Base-by-base conservation (phyloP, 2,797 vertebrate species). In the Tenualosa ilisha region DNA sequence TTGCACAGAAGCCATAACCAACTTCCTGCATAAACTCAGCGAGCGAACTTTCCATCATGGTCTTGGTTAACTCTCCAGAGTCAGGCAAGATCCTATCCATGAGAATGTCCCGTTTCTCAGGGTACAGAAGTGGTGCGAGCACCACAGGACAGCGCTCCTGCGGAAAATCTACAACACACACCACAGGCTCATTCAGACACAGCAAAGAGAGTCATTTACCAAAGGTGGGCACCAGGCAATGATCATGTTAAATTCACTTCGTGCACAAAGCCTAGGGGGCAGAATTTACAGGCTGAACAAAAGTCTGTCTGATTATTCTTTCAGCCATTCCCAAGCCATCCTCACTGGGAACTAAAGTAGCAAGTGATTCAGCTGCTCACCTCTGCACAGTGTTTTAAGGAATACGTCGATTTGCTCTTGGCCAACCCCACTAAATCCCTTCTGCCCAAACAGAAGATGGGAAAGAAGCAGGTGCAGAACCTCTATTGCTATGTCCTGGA, bases 81-180 rank as follows among this genome's bases (percentile, higher is more conserved):
- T 99, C 98, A 97, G 98, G 97, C 93, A 99, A 96, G 95, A 99
- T 99, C 96, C 98, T 98, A 95, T 99, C 98, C 98, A 99, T 99
- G 96, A 99, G 98, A 97, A 99, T 97, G 98, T 99, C 97, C 97
- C 98, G 98, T 98, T 99, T 99, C 98, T 99, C 98, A 98, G 98
- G 98, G 96, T 99, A 99, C 93, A 99, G 93, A 92, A 99, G 98
- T 98, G 98, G 98, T 98, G 98, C 97, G 93, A 99, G 98, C 98
- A 99, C 98, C 98, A 99, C 98, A 89, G 98, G 98, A 92, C 98
- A 99, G 93, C 98, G 97, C 92, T 99, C 98, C 94, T 99, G 98
- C 92, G 98, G 98, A 93, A 99, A 99, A 99, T 99, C 98, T 99
- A 88, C 75, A 86, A 89, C n/a, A 81, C 63, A 84, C 15, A 87